Percentiles rank a stretch among this genome's conserved stretches.
Conservation (phyloP, 2,113 vertebrate genomes). For the Muscicapa adusta region DNA sequence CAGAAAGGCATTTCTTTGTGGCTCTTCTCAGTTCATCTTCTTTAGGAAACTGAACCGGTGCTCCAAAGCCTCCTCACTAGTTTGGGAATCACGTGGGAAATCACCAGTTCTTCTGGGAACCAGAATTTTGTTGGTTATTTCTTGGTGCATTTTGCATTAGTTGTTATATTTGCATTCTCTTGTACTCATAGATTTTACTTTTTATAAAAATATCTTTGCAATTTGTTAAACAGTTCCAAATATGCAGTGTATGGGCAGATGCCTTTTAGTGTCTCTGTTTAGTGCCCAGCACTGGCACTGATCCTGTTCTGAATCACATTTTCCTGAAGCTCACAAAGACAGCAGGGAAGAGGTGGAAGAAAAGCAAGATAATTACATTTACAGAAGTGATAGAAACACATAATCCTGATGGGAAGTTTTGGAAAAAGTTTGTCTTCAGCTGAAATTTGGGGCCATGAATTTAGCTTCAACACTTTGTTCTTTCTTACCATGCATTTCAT, state of each 20-base stretch:
- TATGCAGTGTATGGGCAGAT: neutral
- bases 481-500: neutral
- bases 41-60: neutral
- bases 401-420: neutral
- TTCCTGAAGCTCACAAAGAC: neutral
- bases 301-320: neutral
- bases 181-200: neutral
- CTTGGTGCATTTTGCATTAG: neutral
- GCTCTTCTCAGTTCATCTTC: neutral
- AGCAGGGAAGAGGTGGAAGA: neutral
- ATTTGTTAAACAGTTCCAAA: neutral
- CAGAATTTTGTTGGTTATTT: neutral
- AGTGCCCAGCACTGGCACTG: neutral
- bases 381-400: neutral
- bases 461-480: neutral
- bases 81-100: neutral
- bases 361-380: neutral
- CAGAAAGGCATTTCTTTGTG: neutral
- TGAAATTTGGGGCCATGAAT: neutral
- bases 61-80: neutral
- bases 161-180: neutral
- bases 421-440: neutral
- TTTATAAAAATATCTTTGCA: neutral
- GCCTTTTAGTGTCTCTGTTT: neutral
- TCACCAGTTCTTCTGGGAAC: rapidly evolving